phyloP scores from a whole-genome alignment of 2,888 invertebrate species.

The Antheraea yamamai region DNA sequence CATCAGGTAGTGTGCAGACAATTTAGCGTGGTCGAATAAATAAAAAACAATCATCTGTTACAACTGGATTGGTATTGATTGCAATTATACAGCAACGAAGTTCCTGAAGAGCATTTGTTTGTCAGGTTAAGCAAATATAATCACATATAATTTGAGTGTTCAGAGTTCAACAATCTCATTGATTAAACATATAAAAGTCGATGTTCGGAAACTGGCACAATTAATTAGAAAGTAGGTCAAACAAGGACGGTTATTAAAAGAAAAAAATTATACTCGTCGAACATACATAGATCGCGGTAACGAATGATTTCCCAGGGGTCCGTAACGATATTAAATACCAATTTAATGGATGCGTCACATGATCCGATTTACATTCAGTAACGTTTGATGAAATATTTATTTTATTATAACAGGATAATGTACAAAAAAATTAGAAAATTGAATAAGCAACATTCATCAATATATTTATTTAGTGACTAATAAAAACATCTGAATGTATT shows the following conservation, averaged over 20 bases:
- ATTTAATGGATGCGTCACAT: conserved; percentile 39
- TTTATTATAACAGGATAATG: not conserved
- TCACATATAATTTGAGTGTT: not conserved
- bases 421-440: not conserved
- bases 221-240: conserved; percentile 1
- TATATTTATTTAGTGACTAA: not conserved
- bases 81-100: too few species aligned
- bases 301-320: conserved; percentile 67
- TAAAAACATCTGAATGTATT: too few species aligned
- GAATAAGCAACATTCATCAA: not conserved
- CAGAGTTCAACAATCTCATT: not conserved
- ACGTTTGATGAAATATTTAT: conserved; percentile 27
- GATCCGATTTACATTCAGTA: conserved; percentile 38
- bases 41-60: too few species aligned
- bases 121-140: too few species aligned
- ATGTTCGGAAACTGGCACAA: not conserved
- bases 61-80: too few species aligned
- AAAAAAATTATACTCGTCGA: conserved; percentile 19
- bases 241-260: conserved; percentile 15
- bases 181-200: not conserved
- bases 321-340: conserved; percentile 51
- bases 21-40: too few species aligned
- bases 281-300: conserved; percentile 33
- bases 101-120: too few species aligned
- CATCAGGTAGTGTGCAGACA: too few species aligned